These are phyloP conservation scores for Pedetes capensis DNA, from an alignment of 2,113 vertebrate genomes.

Conservation along the genomic window DNA sequence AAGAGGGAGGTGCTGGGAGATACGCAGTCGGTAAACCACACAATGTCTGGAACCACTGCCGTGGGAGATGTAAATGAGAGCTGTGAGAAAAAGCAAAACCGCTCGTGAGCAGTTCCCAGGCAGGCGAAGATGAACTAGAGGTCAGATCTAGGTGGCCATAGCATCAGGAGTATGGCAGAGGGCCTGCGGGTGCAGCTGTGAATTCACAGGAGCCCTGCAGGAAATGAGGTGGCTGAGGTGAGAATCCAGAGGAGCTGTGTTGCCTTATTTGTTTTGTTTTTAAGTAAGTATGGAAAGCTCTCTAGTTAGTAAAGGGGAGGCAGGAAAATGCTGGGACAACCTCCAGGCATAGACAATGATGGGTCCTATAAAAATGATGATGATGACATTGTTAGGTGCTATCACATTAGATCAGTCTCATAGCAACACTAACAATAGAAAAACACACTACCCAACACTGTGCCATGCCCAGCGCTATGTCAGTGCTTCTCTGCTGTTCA, in stretches of 20 bases:
- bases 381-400: too few relatives aligned
- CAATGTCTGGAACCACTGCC: not conserved
- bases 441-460: too few relatives aligned
- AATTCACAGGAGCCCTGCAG: not conserved
- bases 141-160: not conserved
- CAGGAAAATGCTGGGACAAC: not conserved
- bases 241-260: not conserved
- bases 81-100: not conserved
- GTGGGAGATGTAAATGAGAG: not conserved
- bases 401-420: too few relatives aligned
- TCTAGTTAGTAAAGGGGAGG: not conserved
- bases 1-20: not conserved
- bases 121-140: not conserved
- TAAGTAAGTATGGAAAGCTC: not conserved
- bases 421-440: too few relatives aligned
- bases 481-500: too few relatives aligned
- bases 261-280: not conserved
- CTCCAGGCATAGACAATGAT: not conserved
- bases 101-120: not conserved
- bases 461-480: too few relatives aligned
- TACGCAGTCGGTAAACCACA: not conserved
- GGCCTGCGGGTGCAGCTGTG: not conserved
- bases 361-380: not conserved
- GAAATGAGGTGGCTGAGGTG: not conserved
- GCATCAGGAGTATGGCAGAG: accelerated